Base-by-base conservation (phyloP, 2,113 vertebrate species). In the Microcebus tavaratra region DNA sequence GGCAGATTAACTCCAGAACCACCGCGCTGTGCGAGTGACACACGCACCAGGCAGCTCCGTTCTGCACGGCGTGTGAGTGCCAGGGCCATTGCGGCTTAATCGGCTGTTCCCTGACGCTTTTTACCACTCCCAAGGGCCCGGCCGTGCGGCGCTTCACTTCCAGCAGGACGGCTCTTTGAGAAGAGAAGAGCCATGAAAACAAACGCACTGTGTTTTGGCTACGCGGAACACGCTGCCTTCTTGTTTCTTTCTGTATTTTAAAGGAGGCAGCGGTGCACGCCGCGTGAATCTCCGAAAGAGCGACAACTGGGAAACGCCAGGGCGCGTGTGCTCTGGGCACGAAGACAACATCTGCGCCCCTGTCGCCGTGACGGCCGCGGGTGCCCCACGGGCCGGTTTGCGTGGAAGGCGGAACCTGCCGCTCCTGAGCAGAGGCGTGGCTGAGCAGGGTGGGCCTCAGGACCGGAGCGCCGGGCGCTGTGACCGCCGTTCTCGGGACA, bases 11-110 rank as follows among this genome's bases (percentile, higher is more conserved):
- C 29, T 45, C 25, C 5, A 31, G 42, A 7, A 4, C 39, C 7
- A 29, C 29, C 12, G 73, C 6, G 2, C 45, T 8, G 8, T 2
- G 15, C 55, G 8, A 45, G 45, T 45, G 45, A 12, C 6, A 8
- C 5, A 10, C 63, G 23, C 15, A 36, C 39, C 57, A 17, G 3
- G 3, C 3, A 23, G 10, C n/a, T 3, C 10, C 55, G 3, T n/a
- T 29, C 42, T 18, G 0, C 8, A n/a, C 5, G 27, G 79, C 5
- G 1, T 2, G 23, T 27, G 3, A 57, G 36, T 1, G 2, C 4
- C 1, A 8, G 55, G 75, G 3, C 29, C 36, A 0, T 45, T 31
- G 29, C 2, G 5, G 70, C 18, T 13, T 31, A 1, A 21, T 23
- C 18, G 4, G 1, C n/a, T 13, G 6, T 27, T 53, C 14, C 3